Evolutionary conservation across 1,140 invertebrate genomes (phyloP), one percentile per base, ranked within the genome.

Genomic region (Theocolax elegans): DNA sequence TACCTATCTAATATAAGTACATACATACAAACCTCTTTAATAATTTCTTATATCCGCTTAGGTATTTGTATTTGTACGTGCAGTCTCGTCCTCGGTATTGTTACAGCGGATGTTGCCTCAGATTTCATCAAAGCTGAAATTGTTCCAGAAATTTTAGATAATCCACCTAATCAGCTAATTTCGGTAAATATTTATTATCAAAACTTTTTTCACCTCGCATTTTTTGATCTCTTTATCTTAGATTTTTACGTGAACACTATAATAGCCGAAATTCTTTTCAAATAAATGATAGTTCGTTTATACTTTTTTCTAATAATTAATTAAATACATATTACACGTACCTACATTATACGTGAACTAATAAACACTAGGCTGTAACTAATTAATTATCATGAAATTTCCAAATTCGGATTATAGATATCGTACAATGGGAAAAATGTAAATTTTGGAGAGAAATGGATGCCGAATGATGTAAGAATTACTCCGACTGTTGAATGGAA

Each of bases 401-500:
- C 13, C 2, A 35, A 35, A 46, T 35, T 3, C 31, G 31, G 13
- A 54, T 69, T 71, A 17, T 23, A 86, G 83, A 80, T 86, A 35
- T 83, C 80, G 66, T 86, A 85, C 51, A 85, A 81, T 4, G 56
- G 78, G 6, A 80, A 80, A 56, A 51, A 71, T 38, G 83, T 88
- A 2, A 76, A 88, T 69, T 68, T 86, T 9, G 89, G 89, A 35
- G 89, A 87, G 67, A 87, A 88, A 68, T 73, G 90, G 48, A 87
- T 88, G 67, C 86, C 86, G 6, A 83, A 77, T 9, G 77, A 83
- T 48, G 80, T 82, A 7, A 82, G 82, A 42, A 21, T 82, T 56
- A 75, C 82, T 38, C 84, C 86, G 4, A 77, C 79, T 38, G 77
- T 88, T 1, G 85, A 88, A 27, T 94, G 90, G 88, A 76, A 85